Evolutionary conservation across 2,888 invertebrate genomes (phyloP).

Genomic region (Myopa tessellatipennis): DNA sequence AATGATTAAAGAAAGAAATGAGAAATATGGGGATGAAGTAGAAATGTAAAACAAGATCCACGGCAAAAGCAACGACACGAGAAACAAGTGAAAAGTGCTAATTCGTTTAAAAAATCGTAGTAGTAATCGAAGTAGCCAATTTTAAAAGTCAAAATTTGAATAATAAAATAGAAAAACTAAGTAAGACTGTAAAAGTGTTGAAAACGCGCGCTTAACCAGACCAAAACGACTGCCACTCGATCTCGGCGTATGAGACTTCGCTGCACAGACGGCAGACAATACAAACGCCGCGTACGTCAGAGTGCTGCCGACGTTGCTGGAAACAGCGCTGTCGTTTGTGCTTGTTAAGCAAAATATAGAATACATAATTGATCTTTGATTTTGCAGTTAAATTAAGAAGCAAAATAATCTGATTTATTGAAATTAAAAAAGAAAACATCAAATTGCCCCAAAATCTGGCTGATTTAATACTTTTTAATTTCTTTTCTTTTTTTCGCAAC

Average conservation of each 20-base stretch:
- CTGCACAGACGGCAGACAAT: slow-evolving; percentile 53
- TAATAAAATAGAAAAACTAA: slow-evolving; percentile 16
- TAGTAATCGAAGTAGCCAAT: slow-evolving; percentile 30
- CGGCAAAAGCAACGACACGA: slow-evolving; percentile 4
- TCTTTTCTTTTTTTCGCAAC: slow-evolving; percentile 41
- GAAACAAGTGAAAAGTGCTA: slow-evolving; percentile 43
- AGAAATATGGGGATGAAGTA: slow-evolving; percentile 34
- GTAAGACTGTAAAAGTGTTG: slow-evolving; percentile 7
- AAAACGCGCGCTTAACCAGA: slow-evolving; percentile 45
- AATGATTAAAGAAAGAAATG: slow-evolving; percentile 44
- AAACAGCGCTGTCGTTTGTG: slow-evolving; percentile 41
- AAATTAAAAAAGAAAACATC: slow-evolving; percentile 8
- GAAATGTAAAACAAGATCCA: neutral
- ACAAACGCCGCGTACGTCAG: slow-evolving; percentile 40
- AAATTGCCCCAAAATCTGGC: slow-evolving; percentile 7
- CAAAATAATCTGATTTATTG: neutral
- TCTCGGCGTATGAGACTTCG: slow-evolving; percentile 52
- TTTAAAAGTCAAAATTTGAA: slow-evolving; percentile 11
- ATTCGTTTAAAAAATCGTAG: slow-evolving; percentile 36
- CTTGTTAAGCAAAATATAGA: slow-evolving; percentile 8
- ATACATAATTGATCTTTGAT: neutral
- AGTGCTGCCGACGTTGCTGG: slow-evolving; percentile 41
- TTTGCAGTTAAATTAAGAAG: neutral
- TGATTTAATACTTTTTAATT: slow-evolving; percentile 33
- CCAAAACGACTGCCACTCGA: slow-evolving; percentile 29